Percentiles rank a stretch among this genome's conserved stretches.
Conservation (phyloP, 2,888 invertebrate species). For the Himalopsyche japonica region DNA sequence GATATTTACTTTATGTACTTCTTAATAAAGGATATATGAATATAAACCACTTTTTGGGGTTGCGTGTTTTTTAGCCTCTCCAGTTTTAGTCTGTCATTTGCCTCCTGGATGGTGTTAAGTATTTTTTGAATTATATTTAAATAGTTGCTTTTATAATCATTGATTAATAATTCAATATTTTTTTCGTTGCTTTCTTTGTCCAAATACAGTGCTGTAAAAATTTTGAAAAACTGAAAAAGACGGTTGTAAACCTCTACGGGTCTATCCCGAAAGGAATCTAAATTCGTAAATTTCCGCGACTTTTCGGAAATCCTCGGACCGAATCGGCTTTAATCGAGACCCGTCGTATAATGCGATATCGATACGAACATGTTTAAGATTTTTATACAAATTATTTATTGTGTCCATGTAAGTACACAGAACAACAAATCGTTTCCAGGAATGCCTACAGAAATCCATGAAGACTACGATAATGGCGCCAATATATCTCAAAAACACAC, state of each 20-base stretch:
- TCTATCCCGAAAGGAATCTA: slow-evolving; percentile 24
- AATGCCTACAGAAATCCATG: neutral
- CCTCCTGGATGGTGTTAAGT: no score
- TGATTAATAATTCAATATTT: no score
- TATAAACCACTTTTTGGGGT: no score
- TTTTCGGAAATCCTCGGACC: slow-evolving; percentile 14
- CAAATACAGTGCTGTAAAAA: no score
- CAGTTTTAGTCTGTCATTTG: no score
- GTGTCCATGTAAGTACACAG: neutral
- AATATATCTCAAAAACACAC: neutral
- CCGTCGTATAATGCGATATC: slow-evolving; percentile 38
- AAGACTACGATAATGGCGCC: neutral
- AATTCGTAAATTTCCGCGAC: slow-evolving; percentile 27
- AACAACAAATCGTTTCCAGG: neutral
- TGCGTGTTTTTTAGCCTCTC: no score
- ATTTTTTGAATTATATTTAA: no score
- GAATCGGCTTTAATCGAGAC: slow-evolving; percentile 19
- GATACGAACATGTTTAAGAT: slow-evolving; percentile 35
- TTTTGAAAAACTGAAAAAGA: no score
- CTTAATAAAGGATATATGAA: no score
- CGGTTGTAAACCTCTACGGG: neutral
- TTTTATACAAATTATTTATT: slow-evolving; percentile 34
- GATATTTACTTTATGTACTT: no score
- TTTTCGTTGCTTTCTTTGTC: no score
- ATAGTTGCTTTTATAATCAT: no score